Evolutionary conservation across 2,113 vertebrate genomes (phyloP).

Genomic region (Esox niger): DNA sequence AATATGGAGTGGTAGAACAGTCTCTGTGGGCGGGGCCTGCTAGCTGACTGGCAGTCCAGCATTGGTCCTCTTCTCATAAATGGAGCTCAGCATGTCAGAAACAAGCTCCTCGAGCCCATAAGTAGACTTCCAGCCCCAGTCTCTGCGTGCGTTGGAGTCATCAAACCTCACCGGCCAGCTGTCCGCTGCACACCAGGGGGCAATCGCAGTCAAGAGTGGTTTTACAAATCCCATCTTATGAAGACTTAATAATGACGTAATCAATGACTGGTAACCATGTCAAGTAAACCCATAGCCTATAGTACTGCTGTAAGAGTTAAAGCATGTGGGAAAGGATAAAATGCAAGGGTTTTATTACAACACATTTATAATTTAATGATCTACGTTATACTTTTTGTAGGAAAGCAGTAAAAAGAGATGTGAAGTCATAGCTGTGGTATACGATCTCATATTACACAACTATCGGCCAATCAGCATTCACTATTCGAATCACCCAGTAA

Average conservation of each 20-base stretch:
- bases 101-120: constrained; percentile 69
- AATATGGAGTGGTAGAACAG: constrained; percentile 34
- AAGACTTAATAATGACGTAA: not conserved
- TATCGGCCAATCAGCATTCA: too few species aligned
- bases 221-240: not conserved
- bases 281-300: not conserved
- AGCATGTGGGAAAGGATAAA: not conserved
- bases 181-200: constrained; percentile 62
- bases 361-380: not conserved
- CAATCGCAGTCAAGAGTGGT: constrained; percentile 7
- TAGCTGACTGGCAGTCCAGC: constrained; percentile 60
- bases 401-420: too few species aligned
- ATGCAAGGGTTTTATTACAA: not conserved
- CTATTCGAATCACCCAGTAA: too few species aligned
- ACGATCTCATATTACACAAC: too few species aligned
- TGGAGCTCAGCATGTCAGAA: constrained; percentile 64
- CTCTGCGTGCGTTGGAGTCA: constrained; percentile 71
- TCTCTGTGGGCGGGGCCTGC: constrained; percentile 30
- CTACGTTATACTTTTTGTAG: not conserved
- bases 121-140: constrained; percentile 70
- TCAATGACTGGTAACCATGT: not conserved
- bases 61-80: constrained; percentile 57
- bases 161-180: constrained; percentile 77
- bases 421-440: too few species aligned
- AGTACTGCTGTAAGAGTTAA: not conserved